These are phyloP conservation scores for Tetragonisca angustula DNA, from an alignment of 2,888 invertebrate genomes.

Conservation along the genomic window DNA sequence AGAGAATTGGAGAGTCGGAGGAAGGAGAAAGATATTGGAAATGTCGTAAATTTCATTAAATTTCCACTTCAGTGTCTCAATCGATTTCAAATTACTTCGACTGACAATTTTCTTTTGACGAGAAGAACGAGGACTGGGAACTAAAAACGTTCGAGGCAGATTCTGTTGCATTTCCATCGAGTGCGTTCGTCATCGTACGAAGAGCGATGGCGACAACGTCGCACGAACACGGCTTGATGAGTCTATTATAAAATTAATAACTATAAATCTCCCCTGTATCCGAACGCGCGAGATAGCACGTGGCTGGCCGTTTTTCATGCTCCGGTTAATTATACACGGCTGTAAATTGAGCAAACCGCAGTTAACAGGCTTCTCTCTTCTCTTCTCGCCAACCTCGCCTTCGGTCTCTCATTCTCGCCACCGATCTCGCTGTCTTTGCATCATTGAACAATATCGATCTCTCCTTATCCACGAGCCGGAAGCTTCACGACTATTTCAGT, in stretches of 20 bases:
- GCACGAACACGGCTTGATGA: constrained; percentile 71
- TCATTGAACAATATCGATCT: constrained; percentile 33
- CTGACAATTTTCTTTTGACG: neutral
- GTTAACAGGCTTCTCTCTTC: constrained; percentile 70
- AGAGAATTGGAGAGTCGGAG: too few relatives aligned
- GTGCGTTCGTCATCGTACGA: constrained; percentile 52
- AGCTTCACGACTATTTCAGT: neutral
- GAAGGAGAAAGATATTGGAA: neutral
- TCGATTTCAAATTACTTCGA: neutral
- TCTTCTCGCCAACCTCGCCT: constrained; percentile 17
- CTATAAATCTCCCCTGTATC: constrained; percentile 77
- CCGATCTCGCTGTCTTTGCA: constrained; percentile 20
- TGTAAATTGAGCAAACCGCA: constrained; percentile 78
- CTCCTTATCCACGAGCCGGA: constrained; percentile 3
- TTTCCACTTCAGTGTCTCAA: neutral
- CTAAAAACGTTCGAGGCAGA: neutral
- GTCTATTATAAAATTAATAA: constrained; percentile 82
- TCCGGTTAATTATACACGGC: constrained; percentile 79
- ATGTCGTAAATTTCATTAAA: neutral
- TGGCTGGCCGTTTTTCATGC: constrained; percentile 80
- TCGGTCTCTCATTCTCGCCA: constrained; percentile 32
- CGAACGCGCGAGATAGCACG: constrained; percentile 76
- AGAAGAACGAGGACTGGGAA: too few relatives aligned
- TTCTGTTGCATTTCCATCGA: constrained; percentile 63
- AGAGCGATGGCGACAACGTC: constrained; percentile 44